Evolutionary conservation across 2,888 invertebrate species (phyloP).

Genomic region (Platycheirus albimanus): DNA sequence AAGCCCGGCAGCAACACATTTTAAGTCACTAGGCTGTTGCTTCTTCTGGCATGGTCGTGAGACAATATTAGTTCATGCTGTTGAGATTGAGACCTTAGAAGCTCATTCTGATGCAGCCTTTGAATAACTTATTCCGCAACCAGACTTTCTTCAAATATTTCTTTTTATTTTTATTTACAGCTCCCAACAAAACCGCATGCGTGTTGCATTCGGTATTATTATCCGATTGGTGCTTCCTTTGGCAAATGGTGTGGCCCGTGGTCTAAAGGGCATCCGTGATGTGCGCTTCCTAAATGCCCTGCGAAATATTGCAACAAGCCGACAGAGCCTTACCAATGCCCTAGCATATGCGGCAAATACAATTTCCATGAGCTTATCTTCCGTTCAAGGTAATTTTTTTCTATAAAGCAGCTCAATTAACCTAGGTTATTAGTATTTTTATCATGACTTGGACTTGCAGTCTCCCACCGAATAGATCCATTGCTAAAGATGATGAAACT

Average conservation of each 20-base stretch:
- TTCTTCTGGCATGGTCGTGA: too few relatives aligned
- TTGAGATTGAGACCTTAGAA: too few relatives aligned
- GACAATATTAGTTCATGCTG: too few relatives aligned
- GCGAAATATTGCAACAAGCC: constrained; percentile 79
- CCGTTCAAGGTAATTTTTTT: constrained; percentile 80
- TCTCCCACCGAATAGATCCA: constrained; percentile 81
- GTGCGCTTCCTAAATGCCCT: constrained; percentile 79
- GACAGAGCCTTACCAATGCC: constrained; percentile 80
- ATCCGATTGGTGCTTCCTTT: constrained; percentile 80
- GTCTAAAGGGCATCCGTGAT: constrained; percentile 81
- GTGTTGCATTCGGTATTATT: constrained; percentile 80
- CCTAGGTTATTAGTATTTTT: constrained; percentile 5
- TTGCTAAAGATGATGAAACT: constrained; percentile 81
- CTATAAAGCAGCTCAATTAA: neutral
- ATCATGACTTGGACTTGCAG: constrained; percentile 75
- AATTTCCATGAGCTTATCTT: constrained; percentile 81
- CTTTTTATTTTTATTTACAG: constrained; percentile 70
- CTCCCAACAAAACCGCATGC: constrained; percentile 79
- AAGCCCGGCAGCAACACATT: too few relatives aligned
- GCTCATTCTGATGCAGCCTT: too few relatives aligned
- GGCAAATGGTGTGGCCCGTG: constrained; percentile 80
- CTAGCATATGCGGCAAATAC: constrained; percentile 82
- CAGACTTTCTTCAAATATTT: too few relatives aligned
- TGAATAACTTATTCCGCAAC: too few relatives aligned
- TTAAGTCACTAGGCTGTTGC: too few relatives aligned